Percentiles rank a stretch among this genome's conserved stretches.
These are phyloP conservation scores for Drosophila monieri DNA, from an alignment of 2,888 invertebrate species.

Conservation along the genomic window DNA sequence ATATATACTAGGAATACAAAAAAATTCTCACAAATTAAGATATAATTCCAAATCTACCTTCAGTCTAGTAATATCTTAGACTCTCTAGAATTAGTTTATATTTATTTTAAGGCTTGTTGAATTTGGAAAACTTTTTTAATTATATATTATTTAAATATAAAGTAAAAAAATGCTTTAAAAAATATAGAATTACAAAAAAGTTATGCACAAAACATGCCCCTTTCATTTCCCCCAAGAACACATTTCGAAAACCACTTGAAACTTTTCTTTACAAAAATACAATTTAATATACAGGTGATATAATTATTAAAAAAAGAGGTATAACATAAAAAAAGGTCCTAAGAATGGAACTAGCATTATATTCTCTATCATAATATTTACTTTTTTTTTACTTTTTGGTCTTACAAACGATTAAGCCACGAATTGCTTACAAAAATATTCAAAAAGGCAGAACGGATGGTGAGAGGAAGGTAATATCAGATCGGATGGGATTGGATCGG, in stretches of 20 bases:
- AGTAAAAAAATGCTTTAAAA: too few relatives aligned
- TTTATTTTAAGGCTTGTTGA: too few relatives aligned
- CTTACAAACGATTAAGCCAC: slow-evolving; percentile 76
- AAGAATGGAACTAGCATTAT: slow-evolving; percentile 26
- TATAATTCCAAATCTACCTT: too few relatives aligned
- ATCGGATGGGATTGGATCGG: slow-evolving; percentile 31
- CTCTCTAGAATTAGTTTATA: too few relatives aligned
- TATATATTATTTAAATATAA: too few relatives aligned
- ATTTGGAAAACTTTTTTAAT: too few relatives aligned
- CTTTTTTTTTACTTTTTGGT: slow-evolving; percentile 59
- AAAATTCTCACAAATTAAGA: too few relatives aligned
- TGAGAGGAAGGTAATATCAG: not conserved
- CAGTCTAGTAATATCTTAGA: too few relatives aligned
- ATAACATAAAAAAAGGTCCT: slow-evolving; percentile 36
- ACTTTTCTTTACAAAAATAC: slow-evolving; percentile 68
- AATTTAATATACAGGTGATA: slow-evolving; percentile 65
- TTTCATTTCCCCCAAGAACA: too few relatives aligned
- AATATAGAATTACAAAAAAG: not conserved
- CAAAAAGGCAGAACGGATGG: slow-evolving; percentile 24
- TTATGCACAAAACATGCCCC: too few relatives aligned
- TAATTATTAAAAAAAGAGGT: slow-evolving; percentile 45
- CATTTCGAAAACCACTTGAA: not conserved
- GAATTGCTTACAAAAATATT: slow-evolving; percentile 55
- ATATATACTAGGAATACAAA: too few relatives aligned
- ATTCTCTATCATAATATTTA: slow-evolving; percentile 10